Base-by-base conservation (phyloP, 92 coral and sea anemone genomes). In the Virgularia gustaviana region DNA sequence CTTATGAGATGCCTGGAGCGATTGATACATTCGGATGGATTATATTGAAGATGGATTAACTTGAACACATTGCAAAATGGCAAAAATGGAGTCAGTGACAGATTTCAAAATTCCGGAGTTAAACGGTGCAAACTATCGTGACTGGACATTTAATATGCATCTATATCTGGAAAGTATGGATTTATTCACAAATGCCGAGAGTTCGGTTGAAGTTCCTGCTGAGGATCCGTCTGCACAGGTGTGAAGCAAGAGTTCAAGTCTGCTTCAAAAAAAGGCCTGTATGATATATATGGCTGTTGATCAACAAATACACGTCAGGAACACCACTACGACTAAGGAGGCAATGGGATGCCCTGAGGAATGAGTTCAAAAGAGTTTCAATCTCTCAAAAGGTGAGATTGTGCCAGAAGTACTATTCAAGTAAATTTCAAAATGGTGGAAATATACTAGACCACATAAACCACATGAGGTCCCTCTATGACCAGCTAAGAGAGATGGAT, bases 271-370 rank as follows among this genome's bases (percentile, higher is more conserved):
- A 49, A 47, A 30, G 76, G 38, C 39, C 2, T 23, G 51, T 41
- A 45, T 62, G 47, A 28, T 70, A 37, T 33, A 9, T 10, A 37
- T 57, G 31, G 36, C 6, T 11, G 16, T 37, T 2, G 76, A 49
- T 19, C 63, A 70, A 9, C 76, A 70, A 37, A 70, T 45, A 15
- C 76, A 70, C 31, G 75, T 70, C 20, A 41, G 63, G 9, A 24
- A 70, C 39, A 70, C 75, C 7, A 47, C 33, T 9, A 70, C 62
- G 36, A 62, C 75, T 47, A 70, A 70, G 31, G 64, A 70, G 27
- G 75, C 63, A 11, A 10, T 49, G 62, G 75, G 75, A 49, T 49
- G 64, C 61, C 24, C 57, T 70, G 75, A 70, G 49, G 42, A 70
- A 42, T 33, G 64, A 71, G 24, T 71, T 71, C 25, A 65, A 33